A percentile compares a stretch with the other conserved stretches of the same genome.
These are phyloP conservation scores for Agrotis puta DNA, from an alignment of 2,888 invertebrate species.

Conservation along the genomic window DNA sequence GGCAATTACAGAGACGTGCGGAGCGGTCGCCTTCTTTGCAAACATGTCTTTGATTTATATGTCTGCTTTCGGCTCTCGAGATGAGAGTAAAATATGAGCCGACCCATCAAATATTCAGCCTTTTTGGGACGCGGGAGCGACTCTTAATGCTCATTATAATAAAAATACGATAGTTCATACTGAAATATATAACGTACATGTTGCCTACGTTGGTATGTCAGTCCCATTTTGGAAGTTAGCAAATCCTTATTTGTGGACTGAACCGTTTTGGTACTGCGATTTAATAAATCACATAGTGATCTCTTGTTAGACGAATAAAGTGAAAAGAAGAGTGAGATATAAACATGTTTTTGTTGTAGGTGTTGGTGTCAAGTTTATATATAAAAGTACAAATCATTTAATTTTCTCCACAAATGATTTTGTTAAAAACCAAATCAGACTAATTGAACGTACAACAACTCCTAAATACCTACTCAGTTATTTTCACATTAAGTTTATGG, in stretches of 20 bases:
- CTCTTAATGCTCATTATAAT: conserved; percentile 88
- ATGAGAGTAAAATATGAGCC: conserved; percentile 89
- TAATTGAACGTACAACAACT: too few relatives aligned
- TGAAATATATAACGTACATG: conserved; percentile 76
- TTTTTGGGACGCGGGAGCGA: conserved; percentile 83
- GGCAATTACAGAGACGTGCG: conserved; percentile 88
- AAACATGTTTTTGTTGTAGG: too few relatives aligned
- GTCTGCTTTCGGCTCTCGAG: conserved; percentile 81
- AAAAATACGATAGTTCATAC: conserved; percentile 89
- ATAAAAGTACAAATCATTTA: too few relatives aligned
- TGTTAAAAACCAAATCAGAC: too few relatives aligned
- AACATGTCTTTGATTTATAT: conserved; percentile 89
- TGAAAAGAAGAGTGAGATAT: too few relatives aligned
- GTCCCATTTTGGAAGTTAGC: conserved; percentile 77
- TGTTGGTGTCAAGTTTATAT: too few relatives aligned
- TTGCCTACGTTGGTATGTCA: conserved; percentile 74
- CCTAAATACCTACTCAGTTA: too few relatives aligned
- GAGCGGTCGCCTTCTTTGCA: conserved; percentile 84
- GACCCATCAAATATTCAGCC: conserved; percentile 87
- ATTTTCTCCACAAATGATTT: too few relatives aligned
- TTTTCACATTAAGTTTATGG: too few relatives aligned
- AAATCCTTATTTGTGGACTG: conserved; percentile 56
- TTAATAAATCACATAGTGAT: too few relatives aligned
- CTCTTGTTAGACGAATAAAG: too few relatives aligned
- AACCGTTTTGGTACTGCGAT: conserved; percentile 66